These are phyloP conservation scores for Thelaira solivaga DNA, from an alignment of 2,888 invertebrate species.

Conservation along the genomic window DNA sequence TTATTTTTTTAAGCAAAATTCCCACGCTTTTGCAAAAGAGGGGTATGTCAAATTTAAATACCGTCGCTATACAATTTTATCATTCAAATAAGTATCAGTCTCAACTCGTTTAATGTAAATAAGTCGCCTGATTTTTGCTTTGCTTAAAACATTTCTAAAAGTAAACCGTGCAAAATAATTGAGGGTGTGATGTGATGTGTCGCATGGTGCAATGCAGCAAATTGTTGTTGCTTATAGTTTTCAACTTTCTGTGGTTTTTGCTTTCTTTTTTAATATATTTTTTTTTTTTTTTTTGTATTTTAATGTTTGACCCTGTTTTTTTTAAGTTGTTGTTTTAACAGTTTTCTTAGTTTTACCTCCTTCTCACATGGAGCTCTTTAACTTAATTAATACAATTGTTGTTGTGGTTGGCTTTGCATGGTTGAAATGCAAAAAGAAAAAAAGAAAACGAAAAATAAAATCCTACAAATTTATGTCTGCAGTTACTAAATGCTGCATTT, in stretches of 20 bases:
- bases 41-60: neutral
- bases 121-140: conserved; percentile 4
- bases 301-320: conserved; percentile 77
- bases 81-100: neutral
- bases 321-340: conserved; percentile 32
- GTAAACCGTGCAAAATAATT: conserved; percentile 45
- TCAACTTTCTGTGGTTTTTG: conserved; percentile 55
- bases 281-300: conserved; percentile 18
- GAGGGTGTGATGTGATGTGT: conserved; percentile 75
- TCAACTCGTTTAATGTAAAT: neutral
- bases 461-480: conserved; percentile 62
- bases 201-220: conserved; percentile 75
- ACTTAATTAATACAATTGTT: conserved; percentile 62
- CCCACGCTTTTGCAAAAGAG: conserved; percentile 44
- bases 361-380: conserved; percentile 48
- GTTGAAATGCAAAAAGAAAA: conserved; percentile 7
- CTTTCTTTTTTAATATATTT: neutral
- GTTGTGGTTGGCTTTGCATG: conserved; percentile 37
- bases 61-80: neutral
- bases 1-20: conserved; percentile 34
- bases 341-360: conserved; percentile 55
- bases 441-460: neutral
- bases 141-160: neutral
- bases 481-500: conserved; percentile 61
- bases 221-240: conserved; percentile 42